Evolutionary conservation across 2,888 invertebrate genomes (phyloP), one percentile per base, ranked within the genome.

Genomic region (Strigamia crassipes): DNA sequence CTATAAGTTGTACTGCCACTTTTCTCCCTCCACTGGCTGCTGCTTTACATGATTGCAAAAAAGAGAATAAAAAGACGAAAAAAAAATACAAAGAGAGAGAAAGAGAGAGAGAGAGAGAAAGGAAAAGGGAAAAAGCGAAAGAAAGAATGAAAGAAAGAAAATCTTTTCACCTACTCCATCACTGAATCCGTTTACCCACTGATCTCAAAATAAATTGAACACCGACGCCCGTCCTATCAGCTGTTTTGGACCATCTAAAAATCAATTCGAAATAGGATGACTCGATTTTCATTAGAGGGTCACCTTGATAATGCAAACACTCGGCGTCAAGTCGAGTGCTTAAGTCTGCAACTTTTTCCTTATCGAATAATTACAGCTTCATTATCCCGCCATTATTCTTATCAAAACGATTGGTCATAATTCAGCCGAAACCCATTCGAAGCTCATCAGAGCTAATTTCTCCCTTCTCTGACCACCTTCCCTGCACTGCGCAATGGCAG

Each of bases 171-270:
- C 73, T 27, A 73, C 73, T 73, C 31, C 73, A 31, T 31, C 73
- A 73, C 73, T 73, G 73, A 73, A 73, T 73, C 73, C 73, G 73
- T 73, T 73, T 73, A 73, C 73, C 73, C 73, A 73, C 73, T 73
- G 73, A 73, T 73, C 73, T 73, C 73, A 73, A 73, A 73, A 73
- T 73, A 73, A 73, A 73, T 73, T 73, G 73, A 73, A 73, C 73
- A 73, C 73, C 73, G 73, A 73, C 73, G 73, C 73, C 73, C 73
- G 73, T 73, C 27, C 73, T 73, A 73, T 73, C 73, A 73, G 73
- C 73, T 73, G 73, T 73, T 73, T 73, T 31, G 73, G 73, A 27
- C 73, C 73, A 73, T 73, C 73, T 73, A 73, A 73, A 73, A 73
- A 73, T 73, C 73, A 73, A 73, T 73, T 73, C 73, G 73, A 73